Conservation (phyloP, 2,113 vertebrate genomes). For the Pampusana beccarii region DNA sequence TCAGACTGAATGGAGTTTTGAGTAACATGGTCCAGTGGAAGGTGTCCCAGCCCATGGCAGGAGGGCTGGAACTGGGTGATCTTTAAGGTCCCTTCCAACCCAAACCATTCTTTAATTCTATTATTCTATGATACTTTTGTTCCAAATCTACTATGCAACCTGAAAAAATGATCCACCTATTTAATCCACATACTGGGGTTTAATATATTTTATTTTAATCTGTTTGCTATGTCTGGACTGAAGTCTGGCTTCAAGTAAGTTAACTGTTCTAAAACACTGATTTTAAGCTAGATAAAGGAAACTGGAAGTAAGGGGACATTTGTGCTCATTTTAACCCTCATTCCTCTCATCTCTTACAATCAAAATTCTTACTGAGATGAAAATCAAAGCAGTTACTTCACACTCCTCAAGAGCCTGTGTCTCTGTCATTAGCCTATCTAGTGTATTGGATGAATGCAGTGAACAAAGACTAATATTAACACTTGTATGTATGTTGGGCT, state of each 20-base stretch:
- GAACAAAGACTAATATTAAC: not conserved
- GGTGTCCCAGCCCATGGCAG: too few species aligned
- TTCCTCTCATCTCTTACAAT: not conserved
- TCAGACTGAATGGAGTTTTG: too few species aligned
- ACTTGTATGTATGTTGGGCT: not conserved
- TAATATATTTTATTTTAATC: not conserved
- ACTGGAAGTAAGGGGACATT: not conserved
- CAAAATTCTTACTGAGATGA: slow-evolving; percentile 1
- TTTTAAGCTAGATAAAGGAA: not conserved
- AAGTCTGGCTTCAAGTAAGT: not conserved
- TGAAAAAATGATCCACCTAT: not conserved
- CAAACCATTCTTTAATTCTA: too few species aligned
- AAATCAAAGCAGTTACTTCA: not conserved
- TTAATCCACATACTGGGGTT: not conserved
- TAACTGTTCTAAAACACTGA: not conserved
- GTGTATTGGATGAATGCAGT: not conserved
- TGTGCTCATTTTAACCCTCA: not conserved
- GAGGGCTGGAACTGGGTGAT: too few species aligned
- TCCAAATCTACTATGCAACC: not conserved
- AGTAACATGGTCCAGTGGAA: too few species aligned
- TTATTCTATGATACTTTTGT: not conserved
- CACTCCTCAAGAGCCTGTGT: not conserved
- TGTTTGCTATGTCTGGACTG: not conserved
- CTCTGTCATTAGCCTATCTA: not conserved
- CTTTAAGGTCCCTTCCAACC: too few species aligned